phyloP scores from a whole-genome alignment of 2,797 vertebrate genomes.

The Smutsia temminckii region DNA sequence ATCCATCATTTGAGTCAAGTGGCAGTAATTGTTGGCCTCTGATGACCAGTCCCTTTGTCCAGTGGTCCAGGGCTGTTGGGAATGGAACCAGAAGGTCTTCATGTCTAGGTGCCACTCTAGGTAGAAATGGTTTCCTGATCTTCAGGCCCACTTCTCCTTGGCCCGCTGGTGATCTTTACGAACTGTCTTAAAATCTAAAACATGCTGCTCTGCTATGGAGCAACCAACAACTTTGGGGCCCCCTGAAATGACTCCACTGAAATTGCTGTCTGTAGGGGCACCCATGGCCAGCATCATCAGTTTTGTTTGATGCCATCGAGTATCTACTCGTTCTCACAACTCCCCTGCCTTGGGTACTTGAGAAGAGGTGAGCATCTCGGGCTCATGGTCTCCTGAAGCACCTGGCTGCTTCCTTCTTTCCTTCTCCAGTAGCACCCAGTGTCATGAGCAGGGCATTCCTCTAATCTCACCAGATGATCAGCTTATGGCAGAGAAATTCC shows the following conservation, averaged over 20 bases:
- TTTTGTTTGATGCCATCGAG: background rate
- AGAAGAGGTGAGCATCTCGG: background rate
- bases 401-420: background rate
- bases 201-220: background rate
- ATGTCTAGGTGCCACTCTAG: background rate
- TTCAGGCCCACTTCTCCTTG: background rate
- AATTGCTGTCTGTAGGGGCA: fast-evolving
- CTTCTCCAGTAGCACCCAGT: background rate
- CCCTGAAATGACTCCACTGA: background rate
- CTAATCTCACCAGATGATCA: fast-evolving
- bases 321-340: background rate
- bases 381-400: background rate
- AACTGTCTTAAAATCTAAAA: background rate
- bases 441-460: fast-evolving
- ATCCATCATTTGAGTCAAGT: background rate
- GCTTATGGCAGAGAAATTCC: background rate
- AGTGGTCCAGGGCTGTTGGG: background rate
- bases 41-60: background rate
- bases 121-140: background rate
- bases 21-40: background rate
- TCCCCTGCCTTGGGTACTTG: background rate
- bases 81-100: background rate
- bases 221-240: background rate
- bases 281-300: too few relatives aligned
- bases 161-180: background rate